Percentiles rank a stretch among this genome's conserved stretches.
Conservation (phyloP, 2,888 invertebrate species). For the Notocelia uddmanniana region DNA sequence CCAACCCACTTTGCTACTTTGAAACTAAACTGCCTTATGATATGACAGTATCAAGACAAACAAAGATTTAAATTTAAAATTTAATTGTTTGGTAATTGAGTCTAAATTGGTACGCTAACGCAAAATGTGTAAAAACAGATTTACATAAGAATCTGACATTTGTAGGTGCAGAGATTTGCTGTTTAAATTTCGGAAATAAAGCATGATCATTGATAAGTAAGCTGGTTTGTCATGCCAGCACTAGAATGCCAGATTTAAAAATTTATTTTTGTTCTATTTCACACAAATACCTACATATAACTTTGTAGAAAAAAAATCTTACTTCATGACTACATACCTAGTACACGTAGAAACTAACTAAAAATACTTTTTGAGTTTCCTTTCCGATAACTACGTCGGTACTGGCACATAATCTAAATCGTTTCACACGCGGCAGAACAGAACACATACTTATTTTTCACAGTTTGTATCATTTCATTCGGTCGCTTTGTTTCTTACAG, state of each 20-base stretch:
- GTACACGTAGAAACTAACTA: no score
- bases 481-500: no score
- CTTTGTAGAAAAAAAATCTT: no score
- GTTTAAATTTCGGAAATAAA: background rate
- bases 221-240: no score
- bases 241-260: background rate
- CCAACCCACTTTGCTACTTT: conserved; percentile 29
- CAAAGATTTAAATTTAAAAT: background rate
- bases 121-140: background rate
- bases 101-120: background rate
- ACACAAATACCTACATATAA: no score
- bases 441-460: no score
- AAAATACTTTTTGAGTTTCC: no score
- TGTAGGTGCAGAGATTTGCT: background rate
- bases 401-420: no score
- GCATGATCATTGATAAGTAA: background rate
- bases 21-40: background rate
- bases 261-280: background rate
- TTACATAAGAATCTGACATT: background rate
- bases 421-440: no score
- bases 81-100: background rate
- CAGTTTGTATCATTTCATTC: no score
- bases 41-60: background rate
- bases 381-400: no score
- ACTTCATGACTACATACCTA: no score